Evolutionary conservation across 1,140 invertebrate genomes (phyloP), one percentile per base, ranked within the genome.

Genomic region (Drosophila trapezifrons): DNA sequence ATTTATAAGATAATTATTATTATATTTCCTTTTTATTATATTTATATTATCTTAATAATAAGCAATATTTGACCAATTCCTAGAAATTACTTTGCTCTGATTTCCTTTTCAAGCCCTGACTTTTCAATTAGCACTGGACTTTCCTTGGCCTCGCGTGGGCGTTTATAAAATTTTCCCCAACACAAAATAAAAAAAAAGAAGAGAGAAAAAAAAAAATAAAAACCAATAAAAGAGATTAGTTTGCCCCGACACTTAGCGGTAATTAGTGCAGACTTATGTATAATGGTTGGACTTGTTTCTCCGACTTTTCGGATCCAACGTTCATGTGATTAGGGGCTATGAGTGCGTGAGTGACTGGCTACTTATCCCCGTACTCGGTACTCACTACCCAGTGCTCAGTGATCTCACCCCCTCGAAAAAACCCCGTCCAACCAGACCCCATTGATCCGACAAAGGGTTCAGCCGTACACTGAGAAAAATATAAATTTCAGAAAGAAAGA

Each of bases 301-400:
- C 32, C 8, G 43, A 37, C 56, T 29, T 20, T 5, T 62, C 18
- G 22, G 22, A 35, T 45, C 42, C 29, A 18, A 42, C n/a, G 52
- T 58, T 13, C 63, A 46, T 60, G 64, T 49, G 64, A 67, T 67
- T 47, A 37, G 58, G 25, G 22, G 25, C 59, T 37, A 42, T 45
- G 17, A 66, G 64, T 67, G 45, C 64, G 58, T 64, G 45, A 67
- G 58, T 47, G 63, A 29, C 57, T 46, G 42, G 42, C 57, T 47
- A 46, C 63, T 63, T 64, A 64, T 63, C 12, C 45, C 29, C 29
- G 49, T 27, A 56, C 29, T 25, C 58, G 20, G 29, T 32, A 35
- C 17, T 32, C n/a, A 25, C 3, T 37, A 15, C 4, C 5, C 13
- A 4, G 25, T 6, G 4, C 12, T 35, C 32, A 35, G 32, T 35